Evolutionary conservation across 2,113 vertebrate genomes (phyloP).

Genomic region (Lutjanus erythropterus): DNA sequence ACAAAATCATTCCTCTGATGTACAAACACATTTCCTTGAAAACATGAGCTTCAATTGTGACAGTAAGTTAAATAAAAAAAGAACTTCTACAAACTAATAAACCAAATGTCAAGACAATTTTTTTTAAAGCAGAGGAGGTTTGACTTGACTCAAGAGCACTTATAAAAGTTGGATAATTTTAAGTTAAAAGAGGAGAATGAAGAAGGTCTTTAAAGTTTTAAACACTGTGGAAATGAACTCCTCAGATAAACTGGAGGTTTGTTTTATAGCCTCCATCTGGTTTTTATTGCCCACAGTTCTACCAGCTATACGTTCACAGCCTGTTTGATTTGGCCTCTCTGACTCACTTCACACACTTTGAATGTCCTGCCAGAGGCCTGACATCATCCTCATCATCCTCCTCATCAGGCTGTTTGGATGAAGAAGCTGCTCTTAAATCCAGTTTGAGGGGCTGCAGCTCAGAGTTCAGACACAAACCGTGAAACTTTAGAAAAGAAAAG

Average conservation of each 20-base stretch:
- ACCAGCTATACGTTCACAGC: background rate
- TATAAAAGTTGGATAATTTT: background rate
- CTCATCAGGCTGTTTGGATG: constrained; percentile 8
- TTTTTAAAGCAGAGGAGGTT: background rate
- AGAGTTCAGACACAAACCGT: background rate
- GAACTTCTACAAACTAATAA: too few species aligned
- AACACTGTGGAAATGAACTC: constrained; percentile 10
- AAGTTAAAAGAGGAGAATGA: background rate
- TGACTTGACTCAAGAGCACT: background rate
- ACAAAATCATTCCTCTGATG: background rate
- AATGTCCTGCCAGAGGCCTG: constrained; percentile 42
- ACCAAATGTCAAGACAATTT: background rate
- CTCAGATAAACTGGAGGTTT: background rate
- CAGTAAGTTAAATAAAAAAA: too few species aligned
- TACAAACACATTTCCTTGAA: background rate
- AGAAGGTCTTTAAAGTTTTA: background rate
- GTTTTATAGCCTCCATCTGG: constrained; percentile 47
- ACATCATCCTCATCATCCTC: constrained; percentile 39
- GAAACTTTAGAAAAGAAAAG: background rate
- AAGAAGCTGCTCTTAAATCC: constrained; percentile 3
- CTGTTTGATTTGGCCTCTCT: constrained; percentile 21
- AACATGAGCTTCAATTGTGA: background rate
- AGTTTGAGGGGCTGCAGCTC: background rate
- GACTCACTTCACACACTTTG: constrained; percentile 10
- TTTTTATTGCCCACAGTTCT: constrained; percentile 34